Evolutionary conservation across 2,888 invertebrate genomes (phyloP).

Genomic region (Xanthostigma xanthostigma): DNA sequence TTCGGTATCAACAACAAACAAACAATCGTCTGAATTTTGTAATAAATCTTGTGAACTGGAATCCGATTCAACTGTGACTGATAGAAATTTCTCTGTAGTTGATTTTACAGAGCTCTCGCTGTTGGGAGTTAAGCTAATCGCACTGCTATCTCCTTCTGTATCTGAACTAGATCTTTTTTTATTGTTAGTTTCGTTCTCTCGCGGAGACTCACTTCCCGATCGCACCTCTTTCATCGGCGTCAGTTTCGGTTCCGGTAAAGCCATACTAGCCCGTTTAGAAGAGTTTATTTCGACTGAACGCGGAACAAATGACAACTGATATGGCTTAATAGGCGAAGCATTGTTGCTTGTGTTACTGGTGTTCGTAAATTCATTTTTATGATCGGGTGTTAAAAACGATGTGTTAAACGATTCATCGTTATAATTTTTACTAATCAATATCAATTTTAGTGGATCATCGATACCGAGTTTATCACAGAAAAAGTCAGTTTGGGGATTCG

Average conservation of each 20-base stretch:
- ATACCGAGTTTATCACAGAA: constrained; percentile 56
- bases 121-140: neutral
- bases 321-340: neutral
- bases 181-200: neutral
- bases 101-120: constrained; percentile 1
- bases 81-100: neutral
- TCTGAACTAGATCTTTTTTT: neutral
- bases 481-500: constrained; percentile 53
- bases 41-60: constrained; percentile 3
- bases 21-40: neutral
- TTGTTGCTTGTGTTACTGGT: neutral
- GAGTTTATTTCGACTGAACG: constrained; percentile 11
- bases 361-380: neutral
- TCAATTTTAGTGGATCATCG: constrained; percentile 63
- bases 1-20: neutral
- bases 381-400: neutral
- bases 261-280: constrained; percentile 15
- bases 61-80: constrained; percentile 2
- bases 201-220: no score
- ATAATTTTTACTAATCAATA: constrained; percentile 31
- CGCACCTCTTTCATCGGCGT: no score
- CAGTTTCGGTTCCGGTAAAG: constrained; percentile 20
- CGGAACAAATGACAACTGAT: constrained; percentile 3
- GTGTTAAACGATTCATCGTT: constrained; percentile 12
- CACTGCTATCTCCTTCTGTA: neutral